Percentiles rank a stretch among this genome's conserved stretches.
Conservation (phyloP, 2,888 invertebrate genomes). For the Drosophila neotestacea region DNA sequence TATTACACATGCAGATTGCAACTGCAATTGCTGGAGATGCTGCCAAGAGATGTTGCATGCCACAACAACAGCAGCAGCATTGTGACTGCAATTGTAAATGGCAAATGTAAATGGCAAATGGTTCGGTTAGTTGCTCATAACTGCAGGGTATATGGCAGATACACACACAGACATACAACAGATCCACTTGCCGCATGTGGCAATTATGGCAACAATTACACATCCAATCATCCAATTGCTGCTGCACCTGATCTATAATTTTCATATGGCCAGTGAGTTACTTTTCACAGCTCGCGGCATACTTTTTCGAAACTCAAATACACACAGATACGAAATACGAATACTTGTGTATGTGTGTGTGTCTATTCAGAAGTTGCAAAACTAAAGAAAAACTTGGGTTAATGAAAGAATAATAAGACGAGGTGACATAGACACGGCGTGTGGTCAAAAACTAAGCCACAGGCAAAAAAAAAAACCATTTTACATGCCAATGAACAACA, state of each 20-base stretch:
- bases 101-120: slow-evolving; percentile 65
- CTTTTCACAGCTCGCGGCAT: slow-evolving; percentile 80
- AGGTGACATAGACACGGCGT: slow-evolving; percentile 72
- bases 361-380: slow-evolving; percentile 47
- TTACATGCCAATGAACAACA: slow-evolving; percentile 23
- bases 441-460: slow-evolving; percentile 50
- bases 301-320: slow-evolving; percentile 38
- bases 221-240: slow-evolving; percentile 63
- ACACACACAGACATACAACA: slow-evolving; percentile 41
- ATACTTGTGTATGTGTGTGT: slow-evolving; percentile 3
- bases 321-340: neutral
- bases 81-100: slow-evolving; percentile 41
- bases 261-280: slow-evolving; percentile 74
- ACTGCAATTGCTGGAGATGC: slow-evolving; percentile 57
- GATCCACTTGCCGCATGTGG: slow-evolving; percentile 77
- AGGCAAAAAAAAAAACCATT: slow-evolving; percentile 27
- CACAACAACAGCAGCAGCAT: slow-evolving; percentile 13
- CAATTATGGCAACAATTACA: slow-evolving; percentile 70
- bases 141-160: slow-evolving; percentile 68
- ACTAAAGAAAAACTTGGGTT: slow-evolving; percentile 37
- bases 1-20: slow-evolving; percentile 75
- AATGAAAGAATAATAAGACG: slow-evolving; percentile 78
- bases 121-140: slow-evolving; percentile 77
- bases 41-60: slow-evolving; percentile 65
- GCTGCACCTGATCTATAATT: slow-evolving; percentile 79